Percentiles rank a stretch among this genome's conserved stretches.
These are phyloP conservation scores for Polymixis lichenea DNA, from an alignment of 2,888 invertebrate species.

Conservation along the genomic window DNA sequence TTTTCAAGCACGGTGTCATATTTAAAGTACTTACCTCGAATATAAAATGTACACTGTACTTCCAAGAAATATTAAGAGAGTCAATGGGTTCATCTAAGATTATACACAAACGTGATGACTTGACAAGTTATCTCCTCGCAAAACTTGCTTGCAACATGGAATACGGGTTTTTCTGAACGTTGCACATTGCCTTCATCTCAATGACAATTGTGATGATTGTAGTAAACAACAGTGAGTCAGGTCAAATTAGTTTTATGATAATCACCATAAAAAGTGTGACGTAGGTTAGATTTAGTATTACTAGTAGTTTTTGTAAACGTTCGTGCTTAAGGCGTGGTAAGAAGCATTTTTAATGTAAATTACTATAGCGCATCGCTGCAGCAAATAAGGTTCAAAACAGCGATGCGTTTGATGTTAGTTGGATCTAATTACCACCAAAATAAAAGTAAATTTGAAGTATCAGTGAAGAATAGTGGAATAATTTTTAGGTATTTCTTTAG, in stretches of 20 bases:
- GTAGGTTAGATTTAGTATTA: conserved; percentile 44
- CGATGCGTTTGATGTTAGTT: no score
- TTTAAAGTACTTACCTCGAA: neutral
- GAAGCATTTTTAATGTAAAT: no score
- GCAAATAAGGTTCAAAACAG: no score
- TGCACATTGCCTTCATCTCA: conserved; percentile 31
- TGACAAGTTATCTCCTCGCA: conserved; percentile 26
- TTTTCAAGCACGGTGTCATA: neutral
- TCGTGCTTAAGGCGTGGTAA: conserved; percentile 22
- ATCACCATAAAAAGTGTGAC: conserved; percentile 52
- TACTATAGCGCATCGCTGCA: no score
- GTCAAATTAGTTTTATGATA: conserved; percentile 34
- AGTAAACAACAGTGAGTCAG: conserved; percentile 44
- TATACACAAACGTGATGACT: conserved; percentile 37
- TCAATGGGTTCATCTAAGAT: conserved; percentile 46
- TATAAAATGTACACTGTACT: conserved; percentile 9
- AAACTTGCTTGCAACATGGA: conserved; percentile 26
- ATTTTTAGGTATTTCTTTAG: no score
- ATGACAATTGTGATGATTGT: conserved; percentile 20
- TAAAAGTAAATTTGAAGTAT: no score
- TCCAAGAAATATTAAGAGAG: conserved; percentile 11
- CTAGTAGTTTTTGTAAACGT: conserved; percentile 40
- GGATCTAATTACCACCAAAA: no score
- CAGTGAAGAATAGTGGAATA: no score
- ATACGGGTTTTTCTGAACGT: conserved; percentile 20